phyloP scores from a whole-genome alignment of 2,113 vertebrate genomes.

The Hucho hucho region DNA sequence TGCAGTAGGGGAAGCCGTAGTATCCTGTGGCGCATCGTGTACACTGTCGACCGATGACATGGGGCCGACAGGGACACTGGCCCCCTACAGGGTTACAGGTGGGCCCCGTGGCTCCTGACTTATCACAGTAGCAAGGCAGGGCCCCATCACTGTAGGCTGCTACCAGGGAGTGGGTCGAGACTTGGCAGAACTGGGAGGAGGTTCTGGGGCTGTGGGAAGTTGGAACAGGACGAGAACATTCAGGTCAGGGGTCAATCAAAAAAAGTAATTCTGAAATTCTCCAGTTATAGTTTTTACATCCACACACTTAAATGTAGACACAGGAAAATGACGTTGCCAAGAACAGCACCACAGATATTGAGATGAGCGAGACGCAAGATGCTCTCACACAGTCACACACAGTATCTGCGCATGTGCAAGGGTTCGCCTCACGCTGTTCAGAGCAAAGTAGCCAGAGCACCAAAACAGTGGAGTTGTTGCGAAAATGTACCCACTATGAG shows the following conservation, averaged over 20 bases:
- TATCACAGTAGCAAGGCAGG: conserved; percentile 82
- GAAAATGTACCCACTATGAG: too few relatives aligned
- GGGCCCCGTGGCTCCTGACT: conserved; percentile 61
- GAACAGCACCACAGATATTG: too few relatives aligned
- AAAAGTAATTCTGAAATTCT: background rate
- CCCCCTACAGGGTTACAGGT: conserved; percentile 81
- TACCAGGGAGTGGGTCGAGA: conserved; percentile 80
- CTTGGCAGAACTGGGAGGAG: conserved; percentile 81
- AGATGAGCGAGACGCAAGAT: too few relatives aligned
- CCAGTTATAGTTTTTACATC: too few relatives aligned
- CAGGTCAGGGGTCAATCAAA: background rate
- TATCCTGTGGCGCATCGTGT: conserved; percentile 82
- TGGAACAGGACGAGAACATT: conserved; percentile 12
- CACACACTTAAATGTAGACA: too few relatives aligned
- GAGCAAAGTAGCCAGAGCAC: too few relatives aligned
- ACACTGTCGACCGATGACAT: conserved; percentile 83
- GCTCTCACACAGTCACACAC: too few relatives aligned
- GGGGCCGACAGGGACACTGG: conserved; percentile 82
- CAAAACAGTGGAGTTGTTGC: too few relatives aligned
- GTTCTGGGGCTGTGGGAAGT: conserved; percentile 68
- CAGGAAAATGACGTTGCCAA: too few relatives aligned
- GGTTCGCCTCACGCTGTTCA: too few relatives aligned
- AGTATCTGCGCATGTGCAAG: too few relatives aligned
- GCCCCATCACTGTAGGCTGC: conserved; percentile 85
- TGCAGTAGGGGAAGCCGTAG: conserved; percentile 91